A percentile compares a stretch with the other conserved stretches of the same genome.
Evolutionary conservation across 2,113 vertebrate genomes (phyloP).

Genomic region (Rhea pennata): DNA sequence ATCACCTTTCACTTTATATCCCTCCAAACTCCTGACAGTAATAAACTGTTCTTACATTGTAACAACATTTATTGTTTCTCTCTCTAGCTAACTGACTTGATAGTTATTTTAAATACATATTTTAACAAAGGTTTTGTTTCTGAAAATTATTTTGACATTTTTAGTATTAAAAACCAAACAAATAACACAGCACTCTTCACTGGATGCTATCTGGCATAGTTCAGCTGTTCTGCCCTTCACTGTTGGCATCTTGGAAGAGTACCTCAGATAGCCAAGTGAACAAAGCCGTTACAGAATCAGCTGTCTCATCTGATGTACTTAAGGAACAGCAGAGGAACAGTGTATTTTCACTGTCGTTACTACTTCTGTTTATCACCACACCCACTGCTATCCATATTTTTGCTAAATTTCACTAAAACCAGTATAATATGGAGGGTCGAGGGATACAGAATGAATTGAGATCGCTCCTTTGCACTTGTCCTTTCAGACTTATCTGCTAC

Average conservation of each 20-base stretch:
- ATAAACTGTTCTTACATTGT: too few species aligned
- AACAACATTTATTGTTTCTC: not conserved
- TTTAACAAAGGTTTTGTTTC: not conserved
- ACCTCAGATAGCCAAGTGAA: not conserved
- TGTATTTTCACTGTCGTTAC: not conserved
- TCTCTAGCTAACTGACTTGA: not conserved
- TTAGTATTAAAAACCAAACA: not conserved
- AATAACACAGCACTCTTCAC: not conserved
- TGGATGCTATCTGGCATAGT: not conserved
- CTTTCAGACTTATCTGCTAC: not conserved
- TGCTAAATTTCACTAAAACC: not conserved
- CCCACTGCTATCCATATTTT: not conserved
- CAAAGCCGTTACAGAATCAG: not conserved
- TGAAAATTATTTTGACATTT: not conserved
- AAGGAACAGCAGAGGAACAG: not conserved
- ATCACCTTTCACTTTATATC: not conserved
- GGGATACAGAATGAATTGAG: not conserved
- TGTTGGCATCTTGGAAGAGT: not conserved
- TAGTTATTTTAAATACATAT: not conserved
- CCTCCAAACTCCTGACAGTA: not conserved
- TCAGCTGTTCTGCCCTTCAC: not conserved
- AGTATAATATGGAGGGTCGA: not conserved
- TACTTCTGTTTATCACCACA: not conserved
- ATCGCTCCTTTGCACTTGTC: not conserved
- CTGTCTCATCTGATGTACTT: not conserved